Base-by-base conservation (phyloP, 2,888 invertebrate genomes). In the Andrena bicolor region DNA sequence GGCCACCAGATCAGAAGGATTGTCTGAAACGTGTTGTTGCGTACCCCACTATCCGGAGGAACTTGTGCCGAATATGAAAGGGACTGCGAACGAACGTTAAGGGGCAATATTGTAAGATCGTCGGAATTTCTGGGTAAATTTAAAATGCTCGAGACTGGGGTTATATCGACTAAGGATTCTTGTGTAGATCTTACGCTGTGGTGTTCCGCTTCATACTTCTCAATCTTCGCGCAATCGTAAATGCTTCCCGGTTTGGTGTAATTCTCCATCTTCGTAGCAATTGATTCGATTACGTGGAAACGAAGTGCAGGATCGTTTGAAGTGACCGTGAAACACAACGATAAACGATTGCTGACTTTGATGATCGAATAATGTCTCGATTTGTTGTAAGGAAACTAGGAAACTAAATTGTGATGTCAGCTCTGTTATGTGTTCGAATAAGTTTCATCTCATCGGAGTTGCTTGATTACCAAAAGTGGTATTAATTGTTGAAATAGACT, bases 1-100 rank as follows among this genome's bases (percentile, higher is more conserved):
- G 92, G 90, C 91, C 90, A 89, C 88, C 88, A 88, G 90, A 91
- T 91, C 90, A 86, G 92, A 91, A 92, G 86, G 91, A 91, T 92
- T 91, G 92, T 91, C 89, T 89, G 91, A 92, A 88, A 88, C 76
- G 89, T 84, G 84, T 86, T 70, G 85, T 87, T 78, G 63, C 56
- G 56, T 41, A 41, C 53, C 60, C 51, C 74, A 68, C 23, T 58
- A 69, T 78, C 65, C 65, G 64, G 72, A 56, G 70, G 35, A 76
- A 75, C 48, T 73, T 70, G 80, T 65, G 69, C 72, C 23, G 73
- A 60, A 76, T 64, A 72, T 16, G 56, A 69, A 71, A 35, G 82
- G 35, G 51, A 69, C 60, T 13, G 20, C 26, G 20, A 58, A 74
- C 20, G 13, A 56, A 58, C 28, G 49, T 28, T 53, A 28, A 23